Evolutionary conservation across 1,140 invertebrate species (phyloP), one percentile per base, ranked within the genome.

Genomic region (Archegozetes longisetosus): DNA sequence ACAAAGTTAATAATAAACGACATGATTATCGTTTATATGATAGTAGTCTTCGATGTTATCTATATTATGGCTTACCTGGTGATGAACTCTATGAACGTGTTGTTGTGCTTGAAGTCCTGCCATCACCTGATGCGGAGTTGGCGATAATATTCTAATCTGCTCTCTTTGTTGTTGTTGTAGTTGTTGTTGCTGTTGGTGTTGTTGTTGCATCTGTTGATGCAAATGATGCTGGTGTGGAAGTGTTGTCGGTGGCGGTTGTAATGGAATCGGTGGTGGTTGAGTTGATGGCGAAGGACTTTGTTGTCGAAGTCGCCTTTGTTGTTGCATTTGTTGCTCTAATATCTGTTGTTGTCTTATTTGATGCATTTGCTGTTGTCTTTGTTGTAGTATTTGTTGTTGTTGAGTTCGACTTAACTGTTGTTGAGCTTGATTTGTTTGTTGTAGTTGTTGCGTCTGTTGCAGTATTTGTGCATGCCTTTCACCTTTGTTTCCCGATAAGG

Each of bases 341-440:
- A 32, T 32, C 32, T 20, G 12, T 2, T 50, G 46, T 0, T 29
- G 2, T 48, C 24, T 22, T 23, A 49, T 13, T 55, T 54, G 52
- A 25, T 53, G 58, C 25, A 29, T 49, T 54, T 62, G 61, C 13
- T 58, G 48, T 40, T 49, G 47, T 52, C 48, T 46, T 17, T 27
- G 24, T 53, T 58, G 57, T 22, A 40, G 54, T 4, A 29, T 20
- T 17, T 49, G 17, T 55, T 53, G 22, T 61, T 53, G 52, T 22
- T 62, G 61, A 3, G 56, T 40, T 51, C 20, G 25, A 22, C n/a
- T n/a, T 20, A 23, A n/a, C 23, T 46, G 28, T 20, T 58, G 57
- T n/a, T 58, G 57, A 51, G n/a, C 20, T 3, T 27, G 23, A 28
- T 27, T 32, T 55, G 53, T 26, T 47, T 49, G 53, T 22, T 29